Percentiles rank a stretch among this genome's conserved stretches.
phyloP scores from a whole-genome alignment of 1,140 invertebrate species.

The Trichomalopsis sarcophagae region DNA sequence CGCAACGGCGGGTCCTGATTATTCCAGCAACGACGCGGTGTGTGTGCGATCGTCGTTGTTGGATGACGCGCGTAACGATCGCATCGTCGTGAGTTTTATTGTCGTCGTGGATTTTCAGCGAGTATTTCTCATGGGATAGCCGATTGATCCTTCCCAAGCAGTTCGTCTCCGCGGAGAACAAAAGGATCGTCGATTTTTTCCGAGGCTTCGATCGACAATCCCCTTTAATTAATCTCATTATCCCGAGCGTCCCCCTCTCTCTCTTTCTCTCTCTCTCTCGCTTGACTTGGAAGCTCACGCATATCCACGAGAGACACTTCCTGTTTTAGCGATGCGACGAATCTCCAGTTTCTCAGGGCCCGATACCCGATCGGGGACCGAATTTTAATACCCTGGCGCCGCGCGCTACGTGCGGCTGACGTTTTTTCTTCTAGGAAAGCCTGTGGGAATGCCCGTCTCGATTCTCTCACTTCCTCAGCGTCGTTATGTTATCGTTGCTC shows the following conservation, averaged over 20 bases:
- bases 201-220: background rate
- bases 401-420: background rate
- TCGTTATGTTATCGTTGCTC: too few species aligned
- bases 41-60: background rate
- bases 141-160: too few species aligned
- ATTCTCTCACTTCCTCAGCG: background rate
- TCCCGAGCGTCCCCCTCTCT: background rate
- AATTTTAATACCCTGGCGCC: slow-evolving; percentile 31
- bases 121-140: too few species aligned
- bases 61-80: too few species aligned
- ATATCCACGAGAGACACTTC: slow-evolving; percentile 10
- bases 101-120: too few species aligned
- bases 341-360: slow-evolving; percentile 14
- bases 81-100: too few species aligned
- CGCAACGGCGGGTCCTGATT: background rate
- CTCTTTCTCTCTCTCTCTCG: background rate
- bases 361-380: slow-evolving; percentile 30
- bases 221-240: slow-evolving; percentile 18
- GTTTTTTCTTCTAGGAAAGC: slow-evolving; percentile 21
- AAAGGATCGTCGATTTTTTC: background rate
- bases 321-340: background rate
- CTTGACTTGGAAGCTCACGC: background rate
- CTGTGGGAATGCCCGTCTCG: background rate
- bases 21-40: slow-evolving; percentile 24
- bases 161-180: too few species aligned